Evolutionary conservation across 2,888 invertebrate genomes (phyloP).

Genomic region (Miltochrista miniata): DNA sequence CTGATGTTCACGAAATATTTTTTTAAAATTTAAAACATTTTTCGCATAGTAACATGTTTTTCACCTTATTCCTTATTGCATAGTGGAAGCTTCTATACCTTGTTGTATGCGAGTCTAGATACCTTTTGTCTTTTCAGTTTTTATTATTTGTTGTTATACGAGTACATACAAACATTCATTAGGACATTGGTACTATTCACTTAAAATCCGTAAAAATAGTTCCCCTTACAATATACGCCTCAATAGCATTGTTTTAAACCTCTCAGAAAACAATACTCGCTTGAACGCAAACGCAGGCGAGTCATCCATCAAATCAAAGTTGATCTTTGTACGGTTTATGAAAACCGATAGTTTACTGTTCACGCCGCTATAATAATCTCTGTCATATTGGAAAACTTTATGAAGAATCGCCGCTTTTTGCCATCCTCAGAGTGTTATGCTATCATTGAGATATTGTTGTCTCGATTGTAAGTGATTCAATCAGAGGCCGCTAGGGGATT

Average conservation of each 20-base stretch:
- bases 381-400: conserved; percentile 61
- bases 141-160: too few species aligned
- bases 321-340: conserved; percentile 69
- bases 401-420: conserved; percentile 46
- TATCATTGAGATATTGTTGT: conserved; percentile 21
- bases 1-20: too few species aligned
- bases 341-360: conserved; percentile 68
- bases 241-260: conserved; percentile 10
- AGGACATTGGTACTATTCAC: conserved; percentile 36
- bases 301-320: conserved; percentile 68
- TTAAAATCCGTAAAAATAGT: conserved; percentile 5
- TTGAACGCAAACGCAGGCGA: conserved; percentile 39
- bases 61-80: too few species aligned
- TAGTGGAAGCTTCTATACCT: too few species aligned
- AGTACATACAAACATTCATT: too few species aligned
- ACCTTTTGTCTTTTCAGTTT: too few species aligned
- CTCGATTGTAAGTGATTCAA: conserved; percentile 21
- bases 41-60: too few species aligned
- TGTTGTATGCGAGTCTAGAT: too few species aligned
- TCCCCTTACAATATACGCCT: conserved; percentile 10
- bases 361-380: conserved; percentile 51
- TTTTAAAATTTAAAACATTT: too few species aligned
- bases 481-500: conserved; percentile 13
- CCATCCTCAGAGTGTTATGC: conserved; percentile 15
- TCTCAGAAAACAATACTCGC: conserved; percentile 2